phyloP scores from a whole-genome alignment of 2,797 vertebrate genomes.

The Potorous gilbertii region DNA sequence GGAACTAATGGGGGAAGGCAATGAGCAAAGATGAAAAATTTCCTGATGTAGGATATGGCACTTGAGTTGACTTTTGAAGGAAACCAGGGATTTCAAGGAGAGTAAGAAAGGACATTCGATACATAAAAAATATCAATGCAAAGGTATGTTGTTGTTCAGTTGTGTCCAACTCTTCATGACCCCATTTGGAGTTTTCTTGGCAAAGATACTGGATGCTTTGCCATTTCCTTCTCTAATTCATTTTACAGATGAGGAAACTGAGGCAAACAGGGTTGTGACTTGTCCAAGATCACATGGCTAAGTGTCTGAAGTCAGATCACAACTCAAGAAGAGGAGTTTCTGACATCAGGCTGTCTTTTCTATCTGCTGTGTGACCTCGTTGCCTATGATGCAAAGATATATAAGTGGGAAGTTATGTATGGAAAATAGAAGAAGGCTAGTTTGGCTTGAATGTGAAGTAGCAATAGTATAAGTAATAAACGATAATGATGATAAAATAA shows the following conservation, averaged over 20 bases:
- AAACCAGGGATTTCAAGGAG: background rate
- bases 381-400: background rate
- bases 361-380: too few relatives aligned
- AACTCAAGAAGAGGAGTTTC: too few relatives aligned
- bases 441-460: background rate
- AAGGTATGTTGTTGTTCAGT: background rate
- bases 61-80: background rate
- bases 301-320: too few relatives aligned
- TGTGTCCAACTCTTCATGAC: too few relatives aligned
- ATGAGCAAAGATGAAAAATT: too few relatives aligned
- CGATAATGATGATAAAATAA: background rate
- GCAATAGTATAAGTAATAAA: background rate
- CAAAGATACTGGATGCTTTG: too few relatives aligned
- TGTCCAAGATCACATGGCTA: too few relatives aligned
- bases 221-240: too few relatives aligned
- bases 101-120: background rate
- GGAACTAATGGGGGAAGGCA: background rate
- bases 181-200: too few relatives aligned
- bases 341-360: too few relatives aligned
- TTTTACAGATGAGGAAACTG: too few relatives aligned
- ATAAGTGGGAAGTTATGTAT: background rate
- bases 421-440: background rate
- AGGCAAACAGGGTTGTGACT: too few relatives aligned
- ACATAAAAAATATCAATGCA: background rate
- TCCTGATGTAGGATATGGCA: background rate